Percentiles rank a stretch among this genome's conserved stretches.
Conservation (phyloP, 2,888 invertebrate genomes). For the Latrodectus hesperus region DNA sequence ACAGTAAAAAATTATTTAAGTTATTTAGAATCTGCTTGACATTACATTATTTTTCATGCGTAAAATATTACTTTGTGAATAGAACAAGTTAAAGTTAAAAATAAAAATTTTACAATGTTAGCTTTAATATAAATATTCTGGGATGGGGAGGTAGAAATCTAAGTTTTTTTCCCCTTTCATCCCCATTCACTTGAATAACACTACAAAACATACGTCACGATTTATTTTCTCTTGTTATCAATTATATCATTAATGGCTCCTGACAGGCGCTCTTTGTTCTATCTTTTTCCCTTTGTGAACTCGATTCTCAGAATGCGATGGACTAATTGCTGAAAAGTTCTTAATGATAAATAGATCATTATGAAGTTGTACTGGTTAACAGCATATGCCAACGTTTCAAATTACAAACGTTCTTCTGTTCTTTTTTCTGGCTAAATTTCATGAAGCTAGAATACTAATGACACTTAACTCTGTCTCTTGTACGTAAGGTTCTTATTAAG, state of each 20-base stretch:
- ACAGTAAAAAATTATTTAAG: too few species aligned
- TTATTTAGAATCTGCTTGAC: too few species aligned
- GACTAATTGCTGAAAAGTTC: slow-evolving; percentile 31
- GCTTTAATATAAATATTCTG: too few species aligned
- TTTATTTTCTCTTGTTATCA: slow-evolving; percentile 51
- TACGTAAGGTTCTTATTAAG: slow-evolving; percentile 9
- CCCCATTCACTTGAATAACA: too few species aligned
- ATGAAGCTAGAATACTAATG: slow-evolving; percentile 30
- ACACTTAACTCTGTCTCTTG: slow-evolving; percentile 11
- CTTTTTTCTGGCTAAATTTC: not conserved
- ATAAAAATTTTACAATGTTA: too few species aligned
- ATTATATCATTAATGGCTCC: slow-evolving; percentile 51
- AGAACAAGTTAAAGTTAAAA: too few species aligned
- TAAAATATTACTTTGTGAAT: too few species aligned
- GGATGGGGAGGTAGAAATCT: too few species aligned
- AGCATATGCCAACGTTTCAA: slow-evolving; percentile 40
- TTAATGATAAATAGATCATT: slow-evolving; percentile 61
- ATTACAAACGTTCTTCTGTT: slow-evolving; percentile 42
- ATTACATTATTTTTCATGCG: too few species aligned
- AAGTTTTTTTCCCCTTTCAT: too few species aligned
- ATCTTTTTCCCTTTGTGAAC: slow-evolving; percentile 8
- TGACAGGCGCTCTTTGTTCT: slow-evolving; percentile 44
- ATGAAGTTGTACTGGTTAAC: slow-evolving; percentile 32
- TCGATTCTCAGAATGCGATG: slow-evolving; percentile 29
- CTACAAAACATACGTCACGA: slow-evolving; percentile 28